These are phyloP conservation scores for Garrulus glandarius DNA, from an alignment of 2,797 vertebrate species.

Conservation along the genomic window DNA sequence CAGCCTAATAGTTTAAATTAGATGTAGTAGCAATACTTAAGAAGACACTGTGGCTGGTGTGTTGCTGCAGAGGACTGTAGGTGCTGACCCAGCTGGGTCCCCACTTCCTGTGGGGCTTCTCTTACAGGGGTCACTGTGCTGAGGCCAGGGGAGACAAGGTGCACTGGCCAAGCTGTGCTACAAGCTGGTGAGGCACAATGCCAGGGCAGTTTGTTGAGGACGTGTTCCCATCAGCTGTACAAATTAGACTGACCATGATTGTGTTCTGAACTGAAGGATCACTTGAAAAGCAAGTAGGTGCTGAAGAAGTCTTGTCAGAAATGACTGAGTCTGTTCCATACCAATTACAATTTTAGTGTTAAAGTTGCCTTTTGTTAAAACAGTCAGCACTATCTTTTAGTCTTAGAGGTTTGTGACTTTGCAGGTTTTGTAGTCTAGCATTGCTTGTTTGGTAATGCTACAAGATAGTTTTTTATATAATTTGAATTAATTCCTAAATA, in stretches of 20 bases:
- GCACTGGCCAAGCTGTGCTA: background rate
- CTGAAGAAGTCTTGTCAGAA: background rate
- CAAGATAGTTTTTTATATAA: background rate
- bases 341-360: background rate
- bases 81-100: background rate
- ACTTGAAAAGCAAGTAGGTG: background rate
- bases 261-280: background rate
- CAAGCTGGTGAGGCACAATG: background rate
- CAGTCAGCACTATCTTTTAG: background rate
- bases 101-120: background rate
- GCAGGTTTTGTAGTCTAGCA: background rate
- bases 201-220: background rate
- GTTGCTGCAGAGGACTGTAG: background rate
- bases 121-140: rapidly evolving
- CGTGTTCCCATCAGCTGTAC: background rate
- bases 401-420: background rate
- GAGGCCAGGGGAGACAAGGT: background rate
- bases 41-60: background rate
- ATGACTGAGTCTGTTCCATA: background rate
- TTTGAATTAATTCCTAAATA: background rate
- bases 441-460: background rate
- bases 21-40: background rate
- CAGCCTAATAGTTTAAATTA: background rate
- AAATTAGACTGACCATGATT: background rate
- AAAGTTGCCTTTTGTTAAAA: background rate